Percentiles rank a stretch among this genome's conserved stretches.
phyloP scores from a whole-genome alignment of 2,113 vertebrate genomes.

The Varanus komodoensis region DNA sequence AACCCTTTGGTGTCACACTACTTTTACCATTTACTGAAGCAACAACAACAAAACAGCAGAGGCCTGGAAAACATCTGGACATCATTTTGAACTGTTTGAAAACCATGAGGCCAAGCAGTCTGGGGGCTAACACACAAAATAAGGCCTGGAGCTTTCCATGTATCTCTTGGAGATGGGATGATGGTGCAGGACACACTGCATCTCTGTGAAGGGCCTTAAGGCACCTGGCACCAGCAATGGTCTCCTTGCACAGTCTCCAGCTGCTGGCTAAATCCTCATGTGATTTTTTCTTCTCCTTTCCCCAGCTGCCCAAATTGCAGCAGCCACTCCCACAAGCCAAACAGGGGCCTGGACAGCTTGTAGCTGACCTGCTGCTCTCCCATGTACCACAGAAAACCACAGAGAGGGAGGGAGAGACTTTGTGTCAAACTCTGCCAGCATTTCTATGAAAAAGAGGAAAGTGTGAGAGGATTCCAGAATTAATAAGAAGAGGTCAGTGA shows the following conservation, averaged over 20 bases:
- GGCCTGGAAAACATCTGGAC: constrained; percentile 9
- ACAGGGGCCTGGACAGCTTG: constrained; percentile 17
- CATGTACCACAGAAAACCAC: constrained; percentile 33
- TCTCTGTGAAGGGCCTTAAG: constrained; percentile 38
- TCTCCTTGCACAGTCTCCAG: not conserved
- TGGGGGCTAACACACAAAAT: not conserved
- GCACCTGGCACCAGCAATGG: constrained; percentile 13
- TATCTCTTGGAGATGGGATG: not conserved
- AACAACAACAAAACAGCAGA: not conserved
- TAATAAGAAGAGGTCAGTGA: constrained; percentile 45
- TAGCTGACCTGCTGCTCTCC: constrained; percentile 41
- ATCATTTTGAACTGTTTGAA: not conserved
- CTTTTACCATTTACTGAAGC: not conserved
- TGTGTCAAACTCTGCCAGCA: not conserved
- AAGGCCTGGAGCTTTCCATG: not conserved
- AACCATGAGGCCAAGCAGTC: not conserved
- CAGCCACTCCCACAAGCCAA: constrained; percentile 62
- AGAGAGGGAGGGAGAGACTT: constrained; percentile 15
- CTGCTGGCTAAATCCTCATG: not conserved
- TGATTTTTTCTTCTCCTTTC: not conserved
- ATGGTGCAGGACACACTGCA: not conserved
- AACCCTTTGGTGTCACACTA: not conserved
- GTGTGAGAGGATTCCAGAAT: constrained; percentile 43
- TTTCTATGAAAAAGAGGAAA: constrained; percentile 32
- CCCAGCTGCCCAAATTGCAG: constrained; percentile 27